Conservation (phyloP, 2,113 vertebrate species). For the Hassar affinis region DNA sequence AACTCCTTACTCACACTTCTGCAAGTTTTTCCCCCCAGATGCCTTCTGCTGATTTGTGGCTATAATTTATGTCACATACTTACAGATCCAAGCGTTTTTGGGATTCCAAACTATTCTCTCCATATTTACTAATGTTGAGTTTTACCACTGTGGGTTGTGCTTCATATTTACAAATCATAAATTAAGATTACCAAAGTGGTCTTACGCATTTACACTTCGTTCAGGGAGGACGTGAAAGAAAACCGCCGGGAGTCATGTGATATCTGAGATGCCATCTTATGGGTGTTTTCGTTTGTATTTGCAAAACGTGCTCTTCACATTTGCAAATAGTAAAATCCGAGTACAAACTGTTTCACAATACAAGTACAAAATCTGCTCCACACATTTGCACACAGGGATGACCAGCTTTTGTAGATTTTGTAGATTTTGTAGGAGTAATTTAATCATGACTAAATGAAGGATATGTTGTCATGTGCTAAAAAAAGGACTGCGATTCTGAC, state of each 20-base stretch:
- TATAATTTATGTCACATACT: neutral
- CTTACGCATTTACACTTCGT: neutral
- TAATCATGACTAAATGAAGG: neutral
- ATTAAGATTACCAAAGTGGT: neutral
- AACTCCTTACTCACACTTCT: neutral
- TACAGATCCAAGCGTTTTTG: neutral
- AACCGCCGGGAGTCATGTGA: neutral
- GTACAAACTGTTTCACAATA: constrained; percentile 15
- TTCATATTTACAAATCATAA: neutral
- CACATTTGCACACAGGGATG: constrained; percentile 10
- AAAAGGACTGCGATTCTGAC: neutral
- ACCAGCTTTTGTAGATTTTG: too few species aligned
- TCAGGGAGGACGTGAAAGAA: neutral
- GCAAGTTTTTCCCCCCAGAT: neutral
- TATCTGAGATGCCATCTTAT: constrained; percentile 1
- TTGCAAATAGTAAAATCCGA: constrained; percentile 25
- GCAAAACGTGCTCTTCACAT: constrained; percentile 20
- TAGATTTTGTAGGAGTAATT: neutral
- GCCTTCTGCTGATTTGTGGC: neutral
- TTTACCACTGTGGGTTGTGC: neutral
- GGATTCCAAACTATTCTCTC: neutral
- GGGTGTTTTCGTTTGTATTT: constrained; percentile 26
- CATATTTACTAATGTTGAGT: neutral
- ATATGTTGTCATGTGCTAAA: neutral
- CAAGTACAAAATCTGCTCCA: constrained; percentile 10